phyloP scores from a whole-genome alignment of 1,140 invertebrate genomes.

The Drosophila suzukii region DNA sequence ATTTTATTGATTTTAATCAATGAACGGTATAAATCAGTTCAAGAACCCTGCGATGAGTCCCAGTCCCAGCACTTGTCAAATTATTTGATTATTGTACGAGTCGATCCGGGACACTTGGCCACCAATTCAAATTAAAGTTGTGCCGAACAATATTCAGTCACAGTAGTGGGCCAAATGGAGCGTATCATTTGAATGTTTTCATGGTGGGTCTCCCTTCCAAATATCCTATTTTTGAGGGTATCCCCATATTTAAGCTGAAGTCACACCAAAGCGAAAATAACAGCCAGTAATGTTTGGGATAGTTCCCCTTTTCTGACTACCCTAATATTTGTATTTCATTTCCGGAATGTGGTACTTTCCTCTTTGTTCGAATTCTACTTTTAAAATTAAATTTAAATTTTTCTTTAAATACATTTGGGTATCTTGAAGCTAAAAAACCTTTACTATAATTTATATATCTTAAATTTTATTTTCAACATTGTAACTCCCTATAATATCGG shows the following conservation, averaged over 20 bases:
- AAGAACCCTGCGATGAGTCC: constrained; percentile 2
- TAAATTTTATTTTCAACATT: too few relatives aligned
- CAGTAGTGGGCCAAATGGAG: constrained; percentile 55
- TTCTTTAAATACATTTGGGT: too few relatives aligned
- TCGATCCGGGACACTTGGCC: constrained; percentile 34
- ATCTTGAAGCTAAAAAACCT: too few relatives aligned
- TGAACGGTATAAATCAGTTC: constrained; percentile 22
- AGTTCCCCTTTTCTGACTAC: background rate
- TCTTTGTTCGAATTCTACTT: too few relatives aligned
- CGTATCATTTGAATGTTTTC: constrained; percentile 63
- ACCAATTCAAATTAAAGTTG: constrained; percentile 50
- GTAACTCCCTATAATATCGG: too few relatives aligned
- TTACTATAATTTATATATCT: too few relatives aligned
- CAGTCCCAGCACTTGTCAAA: constrained; percentile 18
- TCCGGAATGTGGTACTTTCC: background rate
- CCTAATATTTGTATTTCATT: background rate
- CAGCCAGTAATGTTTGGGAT: background rate
- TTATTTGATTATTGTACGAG: constrained; percentile 46
- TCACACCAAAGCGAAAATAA: constrained; percentile 6
- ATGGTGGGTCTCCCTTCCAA: background rate
- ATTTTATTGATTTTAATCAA: constrained; percentile 74
- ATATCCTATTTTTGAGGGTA: background rate
- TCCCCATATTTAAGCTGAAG: background rate
- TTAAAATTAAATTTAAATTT: too few relatives aligned
- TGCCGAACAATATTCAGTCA: constrained; percentile 2